Percentiles rank a stretch among this genome's conserved stretches.
Conservation (phyloP, 1,140 invertebrate genomes). For the Rhagoletis zephyria region DNA sequence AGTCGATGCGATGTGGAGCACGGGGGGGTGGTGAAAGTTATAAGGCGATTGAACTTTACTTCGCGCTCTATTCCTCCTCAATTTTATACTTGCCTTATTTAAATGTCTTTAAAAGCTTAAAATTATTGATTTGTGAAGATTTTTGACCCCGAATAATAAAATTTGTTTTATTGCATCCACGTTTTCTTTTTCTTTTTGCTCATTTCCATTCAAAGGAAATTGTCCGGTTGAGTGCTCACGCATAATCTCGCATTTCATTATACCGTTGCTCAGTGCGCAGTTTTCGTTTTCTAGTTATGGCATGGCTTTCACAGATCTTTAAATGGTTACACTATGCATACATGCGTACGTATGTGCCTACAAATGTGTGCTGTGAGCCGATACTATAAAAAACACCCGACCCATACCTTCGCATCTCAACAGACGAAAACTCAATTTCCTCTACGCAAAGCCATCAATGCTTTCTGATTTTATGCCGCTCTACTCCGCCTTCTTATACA, state of each 20-base stretch:
- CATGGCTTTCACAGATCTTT: neutral
- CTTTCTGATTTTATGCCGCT: conserved; percentile 51
- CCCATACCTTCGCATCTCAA: neutral
- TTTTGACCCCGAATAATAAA: conserved; percentile 23
- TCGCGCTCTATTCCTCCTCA: neutral
- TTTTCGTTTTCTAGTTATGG: neutral
- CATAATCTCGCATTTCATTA: conserved; percentile 20
- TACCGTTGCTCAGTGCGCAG: neutral
- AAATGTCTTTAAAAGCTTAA: neutral
- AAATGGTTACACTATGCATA: neutral
- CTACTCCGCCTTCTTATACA: neutral
- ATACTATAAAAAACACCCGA: neutral
- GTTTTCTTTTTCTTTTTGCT: neutral
- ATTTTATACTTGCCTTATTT: neutral
- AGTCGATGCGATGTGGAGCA: neutral
- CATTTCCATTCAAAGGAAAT: neutral
- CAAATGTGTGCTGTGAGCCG: neutral
- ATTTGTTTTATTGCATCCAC: neutral
- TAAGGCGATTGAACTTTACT: neutral
- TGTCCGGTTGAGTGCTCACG: neutral
- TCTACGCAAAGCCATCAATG: conserved; percentile 55
- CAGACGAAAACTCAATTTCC: conserved; percentile 57
- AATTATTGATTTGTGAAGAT: neutral
- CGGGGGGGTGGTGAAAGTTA: neutral
- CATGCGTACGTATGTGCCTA: neutral